A percentile compares a stretch with the other conserved stretches of the same genome.
These are phyloP conservation scores for Agrochola circellaris DNA, from an alignment of 2,888 invertebrate species.

Conservation along the genomic window DNA sequence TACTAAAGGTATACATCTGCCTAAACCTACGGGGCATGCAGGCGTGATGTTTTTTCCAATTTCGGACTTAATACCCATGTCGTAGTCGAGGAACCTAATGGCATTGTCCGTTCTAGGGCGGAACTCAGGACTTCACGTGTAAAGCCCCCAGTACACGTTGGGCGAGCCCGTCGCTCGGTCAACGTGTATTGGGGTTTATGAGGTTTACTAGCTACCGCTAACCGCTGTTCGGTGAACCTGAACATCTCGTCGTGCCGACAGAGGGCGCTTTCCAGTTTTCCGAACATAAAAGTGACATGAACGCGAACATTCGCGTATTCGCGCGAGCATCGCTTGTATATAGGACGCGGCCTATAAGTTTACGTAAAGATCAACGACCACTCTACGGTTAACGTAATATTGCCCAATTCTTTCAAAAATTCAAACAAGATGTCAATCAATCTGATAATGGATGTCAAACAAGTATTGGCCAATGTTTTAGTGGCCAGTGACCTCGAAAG, in stretches of 20 bases:
- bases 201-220: too few species aligned
- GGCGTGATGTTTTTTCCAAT: background rate
- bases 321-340: too few species aligned
- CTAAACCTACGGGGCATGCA: too few species aligned
- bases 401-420: constrained; percentile 23
- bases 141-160: too few species aligned
- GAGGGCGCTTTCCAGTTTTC: too few species aligned
- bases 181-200: background rate
- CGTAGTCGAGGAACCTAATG: background rate
- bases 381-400: constrained; percentile 2
- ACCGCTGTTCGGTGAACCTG: too few species aligned
- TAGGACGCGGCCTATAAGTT: background rate
- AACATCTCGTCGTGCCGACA: too few species aligned
- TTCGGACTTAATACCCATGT: background rate
- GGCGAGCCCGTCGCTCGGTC: too few species aligned
- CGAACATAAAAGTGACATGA: too few species aligned
- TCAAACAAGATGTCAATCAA: constrained; percentile 38
- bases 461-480: constrained; percentile 31
- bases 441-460: constrained; percentile 37
- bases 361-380: background rate
- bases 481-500: constrained; percentile 28
- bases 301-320: too few species aligned
- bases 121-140: too few species aligned
- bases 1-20: background rate
- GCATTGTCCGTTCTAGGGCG: background rate